phyloP scores from a whole-genome alignment of 2,797 vertebrate species.

The Cygnus olor region DNA sequence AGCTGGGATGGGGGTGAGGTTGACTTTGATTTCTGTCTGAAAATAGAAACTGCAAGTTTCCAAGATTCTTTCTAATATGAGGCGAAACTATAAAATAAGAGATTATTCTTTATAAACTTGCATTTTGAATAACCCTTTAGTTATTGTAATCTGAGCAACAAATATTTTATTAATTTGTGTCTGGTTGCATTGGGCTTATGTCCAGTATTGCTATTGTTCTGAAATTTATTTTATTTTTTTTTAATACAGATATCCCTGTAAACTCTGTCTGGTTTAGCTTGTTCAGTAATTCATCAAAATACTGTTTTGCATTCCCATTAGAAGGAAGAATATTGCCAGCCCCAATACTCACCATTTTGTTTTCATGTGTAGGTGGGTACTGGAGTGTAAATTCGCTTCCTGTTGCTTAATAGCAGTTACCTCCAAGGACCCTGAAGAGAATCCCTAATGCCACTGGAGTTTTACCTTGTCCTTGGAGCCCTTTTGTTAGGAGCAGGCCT shows the following conservation, averaged over 20 bases:
- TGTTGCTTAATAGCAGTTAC: background rate
- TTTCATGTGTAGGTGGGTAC: background rate
- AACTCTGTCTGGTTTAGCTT: background rate
- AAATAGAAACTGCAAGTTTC: background rate
- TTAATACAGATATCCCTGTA: background rate
- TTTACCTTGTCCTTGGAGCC: background rate
- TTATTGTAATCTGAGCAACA: background rate
- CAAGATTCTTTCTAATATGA: background rate
- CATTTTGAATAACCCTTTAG: constrained; percentile 8
- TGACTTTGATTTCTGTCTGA: background rate
- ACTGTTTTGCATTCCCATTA: background rate
- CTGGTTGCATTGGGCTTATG: background rate
- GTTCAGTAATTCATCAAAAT: background rate
- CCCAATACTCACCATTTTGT: background rate
- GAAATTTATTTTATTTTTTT: background rate
- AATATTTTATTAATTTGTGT: background rate
- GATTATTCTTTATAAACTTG: background rate
- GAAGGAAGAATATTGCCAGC: background rate
- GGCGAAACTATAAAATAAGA: background rate
- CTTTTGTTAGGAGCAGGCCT: background rate
- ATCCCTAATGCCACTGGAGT: background rate
- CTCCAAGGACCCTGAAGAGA: background rate
- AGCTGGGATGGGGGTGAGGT: too few relatives aligned
- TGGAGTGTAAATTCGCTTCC: background rate
- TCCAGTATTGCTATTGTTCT: background rate